phyloP scores from a whole-genome alignment of 2,113 vertebrate genomes.

The Aptenodytes forsteri region DNA sequence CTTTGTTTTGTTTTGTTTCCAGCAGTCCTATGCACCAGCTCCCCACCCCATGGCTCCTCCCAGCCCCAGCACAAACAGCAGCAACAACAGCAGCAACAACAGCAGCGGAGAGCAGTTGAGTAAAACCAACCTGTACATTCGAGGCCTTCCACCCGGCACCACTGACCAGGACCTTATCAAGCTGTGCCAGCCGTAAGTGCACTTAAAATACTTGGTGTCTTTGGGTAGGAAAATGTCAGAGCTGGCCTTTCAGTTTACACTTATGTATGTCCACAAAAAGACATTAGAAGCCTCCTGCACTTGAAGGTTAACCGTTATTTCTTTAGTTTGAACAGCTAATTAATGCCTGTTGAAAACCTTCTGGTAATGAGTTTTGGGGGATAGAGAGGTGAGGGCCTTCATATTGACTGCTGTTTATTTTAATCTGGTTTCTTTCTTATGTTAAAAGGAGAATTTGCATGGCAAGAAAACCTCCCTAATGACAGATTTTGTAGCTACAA shows the following conservation, averaged over 20 bases:
- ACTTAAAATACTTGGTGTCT: neutral
- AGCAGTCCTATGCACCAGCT: slow-evolving; percentile 98
- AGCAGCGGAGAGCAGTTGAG: slow-evolving; percentile 92
- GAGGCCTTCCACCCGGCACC: slow-evolving; percentile 95
- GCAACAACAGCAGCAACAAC: slow-evolving; percentile 89
- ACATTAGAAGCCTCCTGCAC: neutral
- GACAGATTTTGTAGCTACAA: too few relatives aligned
- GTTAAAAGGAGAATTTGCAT: neutral
- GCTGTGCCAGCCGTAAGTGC: slow-evolving; percentile 97
- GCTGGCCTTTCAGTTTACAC: neutral
- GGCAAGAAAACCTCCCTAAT: neutral
- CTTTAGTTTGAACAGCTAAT: neutral
- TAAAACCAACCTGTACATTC: slow-evolving; percentile 98
- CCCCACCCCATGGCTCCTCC: slow-evolving; percentile 98
- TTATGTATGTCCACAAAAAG: neutral
- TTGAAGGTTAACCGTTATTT: neutral
- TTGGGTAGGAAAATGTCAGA: neutral
- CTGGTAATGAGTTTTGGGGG: neutral
- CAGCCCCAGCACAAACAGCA: slow-evolving; percentile 97
- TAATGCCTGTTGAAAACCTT: neutral
- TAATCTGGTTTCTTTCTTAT: neutral
- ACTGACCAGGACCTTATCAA: slow-evolving; percentile 99
- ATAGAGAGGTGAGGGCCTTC: neutral
- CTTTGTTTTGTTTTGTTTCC: slow-evolving; percentile 66
- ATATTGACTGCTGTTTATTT: neutral